phyloP scores from a whole-genome alignment of 1,140 invertebrate genomes.

The Atta colombica region DNA sequence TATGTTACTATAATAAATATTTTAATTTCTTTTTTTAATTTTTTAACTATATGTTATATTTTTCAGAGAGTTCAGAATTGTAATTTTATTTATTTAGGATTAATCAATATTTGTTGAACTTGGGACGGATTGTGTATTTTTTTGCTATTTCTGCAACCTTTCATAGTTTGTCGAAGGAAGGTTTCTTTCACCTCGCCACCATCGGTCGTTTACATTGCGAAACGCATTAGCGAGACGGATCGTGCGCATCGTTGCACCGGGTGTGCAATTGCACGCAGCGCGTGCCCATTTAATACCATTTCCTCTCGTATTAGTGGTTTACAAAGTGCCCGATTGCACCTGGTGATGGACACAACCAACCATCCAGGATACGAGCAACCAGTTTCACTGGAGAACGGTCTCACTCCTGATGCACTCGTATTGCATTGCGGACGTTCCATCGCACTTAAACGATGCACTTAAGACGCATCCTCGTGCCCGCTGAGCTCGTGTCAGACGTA shows the following conservation, averaged over 20 bases:
- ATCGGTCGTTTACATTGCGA: constrained; percentile 54
- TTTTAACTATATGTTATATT: neutral
- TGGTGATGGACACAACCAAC: constrained; percentile 21
- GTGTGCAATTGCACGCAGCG: constrained; percentile 50
- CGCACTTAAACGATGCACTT: constrained; percentile 71
- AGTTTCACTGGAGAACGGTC: constrained; percentile 34
- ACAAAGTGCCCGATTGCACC: constrained; percentile 64
- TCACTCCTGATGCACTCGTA: neutral
- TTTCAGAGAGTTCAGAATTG: neutral
- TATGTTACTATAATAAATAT: too few species aligned
- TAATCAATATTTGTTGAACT: constrained; percentile 14
- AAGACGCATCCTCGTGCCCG: constrained; percentile 57
- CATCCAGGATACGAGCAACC: constrained; percentile 24
- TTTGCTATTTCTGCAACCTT: neutral
- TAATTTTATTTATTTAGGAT: constrained; percentile 27
- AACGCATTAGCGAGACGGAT: constrained; percentile 60
- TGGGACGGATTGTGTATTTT: neutral
- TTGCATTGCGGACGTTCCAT: constrained; percentile 32
- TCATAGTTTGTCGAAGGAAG: constrained; percentile 8
- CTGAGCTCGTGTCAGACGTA: constrained; percentile 49
- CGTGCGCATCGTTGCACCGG: constrained; percentile 60
- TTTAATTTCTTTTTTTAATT: neutral
- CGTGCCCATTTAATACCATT: constrained; percentile 58
- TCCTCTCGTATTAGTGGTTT: constrained; percentile 55
- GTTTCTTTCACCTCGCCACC: constrained; percentile 1